Evolutionary conservation across 92 coral and sea anemone genomes (phyloP).

Genomic region (Epizoanthus scotinus): DNA sequence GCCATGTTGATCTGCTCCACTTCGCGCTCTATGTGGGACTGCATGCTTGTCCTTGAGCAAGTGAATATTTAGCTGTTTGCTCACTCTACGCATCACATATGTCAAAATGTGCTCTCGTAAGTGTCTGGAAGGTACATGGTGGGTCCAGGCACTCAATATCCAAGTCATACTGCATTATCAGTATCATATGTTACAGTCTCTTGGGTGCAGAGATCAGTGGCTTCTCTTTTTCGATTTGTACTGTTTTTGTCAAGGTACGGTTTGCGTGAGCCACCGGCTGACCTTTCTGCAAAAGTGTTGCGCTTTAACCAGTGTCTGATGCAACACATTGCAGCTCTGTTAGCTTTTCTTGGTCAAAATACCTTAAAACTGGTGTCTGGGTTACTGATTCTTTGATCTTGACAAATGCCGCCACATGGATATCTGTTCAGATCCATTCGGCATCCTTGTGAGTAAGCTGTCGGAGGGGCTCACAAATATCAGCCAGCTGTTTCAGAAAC

Average conservation of each 20-base stretch:
- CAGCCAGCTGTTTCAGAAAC: constrained; percentile 39
- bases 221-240: constrained; percentile 50
- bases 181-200: too few species aligned
- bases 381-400: too few species aligned
- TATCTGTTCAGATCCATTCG: constrained; percentile 37
- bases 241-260: constrained; percentile 39
- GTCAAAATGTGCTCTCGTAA: constrained; percentile 31
- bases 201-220: constrained; percentile 41
- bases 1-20: constrained; percentile 18
- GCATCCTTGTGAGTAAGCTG: constrained; percentile 21
- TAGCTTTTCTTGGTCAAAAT: constrained; percentile 37
- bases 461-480: constrained; percentile 37
- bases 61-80: background rate
- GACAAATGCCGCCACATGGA: constrained; percentile 40
- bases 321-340: constrained; percentile 43
- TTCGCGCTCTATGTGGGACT: background rate
- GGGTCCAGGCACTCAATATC: constrained; percentile 19
- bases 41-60: too few species aligned
- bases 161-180: constrained; percentile 44
- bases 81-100: background rate
- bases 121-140: constrained; percentile 52
- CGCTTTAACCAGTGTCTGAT: constrained; percentile 37
- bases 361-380: constrained; percentile 28
- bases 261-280: constrained; percentile 49
- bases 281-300: constrained; percentile 42